These are phyloP conservation scores for Crepidodera aurea DNA, from an alignment of 2,888 invertebrate genomes.

Conservation along the genomic window DNA sequence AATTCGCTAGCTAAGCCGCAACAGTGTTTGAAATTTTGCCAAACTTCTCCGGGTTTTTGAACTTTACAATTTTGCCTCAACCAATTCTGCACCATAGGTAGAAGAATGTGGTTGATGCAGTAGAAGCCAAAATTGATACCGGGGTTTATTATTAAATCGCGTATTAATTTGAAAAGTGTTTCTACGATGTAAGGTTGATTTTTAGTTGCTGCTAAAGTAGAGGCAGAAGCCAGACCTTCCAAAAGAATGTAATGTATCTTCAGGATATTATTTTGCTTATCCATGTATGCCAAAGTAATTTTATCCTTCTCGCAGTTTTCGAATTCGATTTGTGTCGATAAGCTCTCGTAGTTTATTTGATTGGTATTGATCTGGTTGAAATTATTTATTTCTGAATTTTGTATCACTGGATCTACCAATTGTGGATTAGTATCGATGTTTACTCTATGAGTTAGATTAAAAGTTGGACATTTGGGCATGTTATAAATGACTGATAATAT, in stretches of 20 bases:
- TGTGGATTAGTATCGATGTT: constrained; percentile 80
- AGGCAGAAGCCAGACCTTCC: constrained; percentile 84
- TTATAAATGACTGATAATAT: constrained; percentile 91
- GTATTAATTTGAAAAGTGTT: constrained; percentile 83
- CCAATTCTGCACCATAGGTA: constrained; percentile 95
- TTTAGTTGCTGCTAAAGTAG: constrained; percentile 78
- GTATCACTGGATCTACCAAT: constrained; percentile 85
- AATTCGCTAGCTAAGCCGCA: constrained; percentile 92
- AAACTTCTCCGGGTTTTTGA: constrained; percentile 78
- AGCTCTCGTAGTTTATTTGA: constrained; percentile 71
- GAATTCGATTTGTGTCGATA: constrained; percentile 64
- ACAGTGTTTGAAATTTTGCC: constrained; percentile 93
- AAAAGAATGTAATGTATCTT: constrained; percentile 91
- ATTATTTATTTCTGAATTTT: constrained; percentile 66
- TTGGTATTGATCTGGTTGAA: constrained; percentile 72
- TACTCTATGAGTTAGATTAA: constrained; percentile 87
- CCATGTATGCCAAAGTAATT: constrained; percentile 71
- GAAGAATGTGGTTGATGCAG: constrained; percentile 88
- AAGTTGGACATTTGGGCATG: constrained; percentile 94
- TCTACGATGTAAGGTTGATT: constrained; percentile 88
- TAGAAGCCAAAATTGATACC: constrained; percentile 90
- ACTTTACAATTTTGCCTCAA: constrained; percentile 72
- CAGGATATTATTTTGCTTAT: constrained; percentile 82
- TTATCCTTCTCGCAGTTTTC: constrained; percentile 62
- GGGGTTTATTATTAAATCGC: constrained; percentile 79